Conservation (phyloP, 2,797 vertebrate species). For the Monodelphis domestica region DNA sequence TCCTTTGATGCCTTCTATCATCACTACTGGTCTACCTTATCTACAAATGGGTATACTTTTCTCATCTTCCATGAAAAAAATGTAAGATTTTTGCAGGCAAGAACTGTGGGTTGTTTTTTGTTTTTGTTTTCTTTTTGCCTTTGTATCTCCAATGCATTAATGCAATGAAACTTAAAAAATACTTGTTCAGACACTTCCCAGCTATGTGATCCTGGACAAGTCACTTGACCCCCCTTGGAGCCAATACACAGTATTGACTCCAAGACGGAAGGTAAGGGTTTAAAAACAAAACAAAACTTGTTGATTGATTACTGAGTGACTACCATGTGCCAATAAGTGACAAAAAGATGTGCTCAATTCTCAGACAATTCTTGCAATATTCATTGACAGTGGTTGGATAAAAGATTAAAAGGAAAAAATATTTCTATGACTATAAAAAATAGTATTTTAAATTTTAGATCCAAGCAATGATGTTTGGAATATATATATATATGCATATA, state of each 20-base stretch:
- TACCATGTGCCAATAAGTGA: not conserved
- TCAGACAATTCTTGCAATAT: conserved; percentile 48
- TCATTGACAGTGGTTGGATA: conserved; percentile 1
- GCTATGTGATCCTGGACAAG: no score
- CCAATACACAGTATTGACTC: no score
- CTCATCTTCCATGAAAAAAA: not conserved
- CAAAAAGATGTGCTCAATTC: not conserved
- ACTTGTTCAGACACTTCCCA: no score
- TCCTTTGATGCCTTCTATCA: not conserved
- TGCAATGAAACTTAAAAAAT: not conserved
- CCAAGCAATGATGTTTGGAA: conserved; percentile 18
- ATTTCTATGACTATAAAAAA: not conserved
- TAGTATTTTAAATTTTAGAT: conserved; percentile 10
- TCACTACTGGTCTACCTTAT: not conserved
- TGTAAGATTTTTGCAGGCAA: not conserved
- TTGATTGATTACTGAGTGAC: not conserved
- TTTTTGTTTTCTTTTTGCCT: not conserved
- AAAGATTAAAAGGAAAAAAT: conserved; percentile 17
- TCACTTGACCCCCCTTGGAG: no score
- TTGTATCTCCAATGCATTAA: not conserved
- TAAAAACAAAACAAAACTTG: no score
- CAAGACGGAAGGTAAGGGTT: no score
- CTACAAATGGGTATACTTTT: not conserved
- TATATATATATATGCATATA: conserved; percentile 3
- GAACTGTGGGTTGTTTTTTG: not conserved